Percentiles rank a stretch among this genome's conserved stretches.
Evolutionary conservation across 92 coral and sea anemone genomes (phyloP).

Genomic region (Epizoanthus stellaris): DNA sequence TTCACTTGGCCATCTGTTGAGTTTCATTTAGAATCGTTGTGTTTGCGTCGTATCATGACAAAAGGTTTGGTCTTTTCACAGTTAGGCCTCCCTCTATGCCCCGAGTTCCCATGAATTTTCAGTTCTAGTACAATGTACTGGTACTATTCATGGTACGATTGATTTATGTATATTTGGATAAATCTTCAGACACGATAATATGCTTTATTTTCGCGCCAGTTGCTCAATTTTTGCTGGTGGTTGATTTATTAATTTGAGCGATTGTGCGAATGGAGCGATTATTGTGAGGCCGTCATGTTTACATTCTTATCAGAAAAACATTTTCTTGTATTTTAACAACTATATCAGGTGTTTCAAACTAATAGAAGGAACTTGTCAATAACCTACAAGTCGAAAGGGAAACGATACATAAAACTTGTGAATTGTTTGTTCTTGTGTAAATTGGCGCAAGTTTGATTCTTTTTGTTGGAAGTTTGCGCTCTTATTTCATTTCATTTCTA

Average conservation of each 20-base stretch:
- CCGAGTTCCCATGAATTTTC: background rate
- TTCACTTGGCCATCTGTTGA: slow-evolving; percentile 72
- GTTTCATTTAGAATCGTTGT: slow-evolving; percentile 58
- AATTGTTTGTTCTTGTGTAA: slow-evolving; percentile 54
- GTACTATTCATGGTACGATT: background rate
- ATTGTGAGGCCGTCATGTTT: slow-evolving; percentile 53
- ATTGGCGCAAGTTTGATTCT: slow-evolving; percentile 50
- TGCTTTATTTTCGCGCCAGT: slow-evolving; percentile 8
- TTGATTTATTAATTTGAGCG: slow-evolving; percentile 54
- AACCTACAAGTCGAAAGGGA: slow-evolving; percentile 50
- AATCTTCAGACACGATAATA: slow-evolving; percentile 25
- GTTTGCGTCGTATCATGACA: slow-evolving; percentile 25
- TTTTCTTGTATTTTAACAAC: slow-evolving; percentile 62
- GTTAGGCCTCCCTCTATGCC: background rate
- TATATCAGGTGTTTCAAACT: slow-evolving; percentile 71
- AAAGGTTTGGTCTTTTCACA: slow-evolving; percentile 27
- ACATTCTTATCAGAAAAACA: slow-evolving; percentile 69
- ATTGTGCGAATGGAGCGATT: slow-evolving; percentile 65
- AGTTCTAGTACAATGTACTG: slow-evolving; percentile 15
- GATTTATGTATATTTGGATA: slow-evolving; percentile 6
- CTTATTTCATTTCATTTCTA: slow-evolving; percentile 57
- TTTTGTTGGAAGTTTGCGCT: slow-evolving; percentile 31
- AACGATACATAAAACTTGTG: slow-evolving; percentile 34
- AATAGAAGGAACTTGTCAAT: slow-evolving; percentile 51
- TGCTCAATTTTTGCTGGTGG: slow-evolving; percentile 45